phyloP scores from a whole-genome alignment of 2,888 invertebrate species.

The Drosophila engyochracea region DNA sequence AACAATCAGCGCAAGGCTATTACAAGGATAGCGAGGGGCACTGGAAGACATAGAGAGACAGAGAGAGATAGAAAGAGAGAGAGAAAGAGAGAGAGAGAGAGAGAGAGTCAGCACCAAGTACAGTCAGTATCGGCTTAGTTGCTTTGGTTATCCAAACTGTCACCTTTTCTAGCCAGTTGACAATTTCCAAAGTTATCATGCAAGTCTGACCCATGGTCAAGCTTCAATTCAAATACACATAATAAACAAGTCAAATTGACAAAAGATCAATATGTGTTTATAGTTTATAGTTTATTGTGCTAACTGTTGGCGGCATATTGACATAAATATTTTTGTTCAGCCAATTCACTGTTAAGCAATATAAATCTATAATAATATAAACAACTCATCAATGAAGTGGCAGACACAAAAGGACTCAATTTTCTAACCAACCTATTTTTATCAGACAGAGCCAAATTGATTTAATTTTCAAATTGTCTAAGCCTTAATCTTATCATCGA shows the following conservation, averaged over 20 bases:
- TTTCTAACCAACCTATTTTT: not conserved
- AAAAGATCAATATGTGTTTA: not conserved
- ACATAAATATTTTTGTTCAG: not conserved
- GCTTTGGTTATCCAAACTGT: not conserved
- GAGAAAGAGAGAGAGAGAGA: not conserved
- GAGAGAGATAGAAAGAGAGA: not conserved
- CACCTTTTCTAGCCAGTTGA: not conserved
- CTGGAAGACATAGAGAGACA: not conserved
- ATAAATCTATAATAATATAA: not conserved
- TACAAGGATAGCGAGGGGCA: not conserved
- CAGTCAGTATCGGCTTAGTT: not conserved
- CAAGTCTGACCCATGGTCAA: not conserved
- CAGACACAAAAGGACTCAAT: conserved; percentile 7
- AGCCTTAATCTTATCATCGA: conserved; percentile 17
- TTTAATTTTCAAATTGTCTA: conserved; percentile 7
- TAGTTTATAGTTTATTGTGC: not conserved
- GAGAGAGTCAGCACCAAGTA: not conserved
- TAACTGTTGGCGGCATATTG: not conserved
- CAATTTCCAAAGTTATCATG: not conserved
- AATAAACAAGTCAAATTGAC: not conserved
- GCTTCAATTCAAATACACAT: not conserved
- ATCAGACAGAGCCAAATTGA: conserved; percentile 3
- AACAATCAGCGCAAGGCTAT: not conserved
- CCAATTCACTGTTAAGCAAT: not conserved
- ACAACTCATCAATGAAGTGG: not conserved